phyloP scores from a whole-genome alignment of 2,888 invertebrate species.

The Gnatocerus cornutus region DNA sequence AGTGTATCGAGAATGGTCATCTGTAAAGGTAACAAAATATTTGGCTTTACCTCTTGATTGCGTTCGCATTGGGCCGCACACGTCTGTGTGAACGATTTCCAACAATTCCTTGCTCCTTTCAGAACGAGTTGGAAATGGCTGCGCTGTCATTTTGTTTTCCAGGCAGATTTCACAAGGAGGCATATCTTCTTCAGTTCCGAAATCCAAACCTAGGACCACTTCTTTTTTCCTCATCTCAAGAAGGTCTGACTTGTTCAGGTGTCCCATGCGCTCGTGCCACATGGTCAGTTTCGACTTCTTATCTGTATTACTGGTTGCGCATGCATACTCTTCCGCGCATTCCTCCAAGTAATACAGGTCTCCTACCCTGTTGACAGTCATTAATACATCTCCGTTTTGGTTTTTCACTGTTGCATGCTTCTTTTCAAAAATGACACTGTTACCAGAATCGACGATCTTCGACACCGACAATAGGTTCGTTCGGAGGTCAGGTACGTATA shows the following conservation, averaged over 20 bases:
- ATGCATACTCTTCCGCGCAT: too few relatives aligned
- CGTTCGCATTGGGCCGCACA: background rate
- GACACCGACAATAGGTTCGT: conserved; percentile 6
- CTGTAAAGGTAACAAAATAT: background rate
- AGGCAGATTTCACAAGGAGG: conserved; percentile 4
- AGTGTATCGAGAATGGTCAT: conserved; percentile 2
- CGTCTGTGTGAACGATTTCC: conserved; percentile 13
- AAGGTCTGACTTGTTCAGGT: too few relatives aligned
- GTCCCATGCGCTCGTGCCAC: too few relatives aligned
- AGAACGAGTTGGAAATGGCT: background rate
- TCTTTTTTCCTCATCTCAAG: too few relatives aligned
- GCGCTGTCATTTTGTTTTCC: background rate
- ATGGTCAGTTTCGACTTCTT: too few relatives aligned
- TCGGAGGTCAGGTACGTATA: conserved; percentile 10
- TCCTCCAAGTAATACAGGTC: too few relatives aligned
- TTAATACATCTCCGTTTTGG: background rate
- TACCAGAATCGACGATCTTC: background rate
- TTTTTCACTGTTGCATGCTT: too few relatives aligned
- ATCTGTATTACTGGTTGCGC: too few relatives aligned
- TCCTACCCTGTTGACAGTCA: too few relatives aligned
- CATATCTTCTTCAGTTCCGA: too few relatives aligned
- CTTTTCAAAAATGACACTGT: background rate
- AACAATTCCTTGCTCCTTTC: background rate
- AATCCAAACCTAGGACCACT: too few relatives aligned
- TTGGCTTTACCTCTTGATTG: background rate